A percentile compares a stretch with the other conserved stretches of the same genome.
These are phyloP conservation scores for Cyclina sinensis DNA, from an alignment of 1,140 invertebrate genomes.

Conservation along the genomic window DNA sequence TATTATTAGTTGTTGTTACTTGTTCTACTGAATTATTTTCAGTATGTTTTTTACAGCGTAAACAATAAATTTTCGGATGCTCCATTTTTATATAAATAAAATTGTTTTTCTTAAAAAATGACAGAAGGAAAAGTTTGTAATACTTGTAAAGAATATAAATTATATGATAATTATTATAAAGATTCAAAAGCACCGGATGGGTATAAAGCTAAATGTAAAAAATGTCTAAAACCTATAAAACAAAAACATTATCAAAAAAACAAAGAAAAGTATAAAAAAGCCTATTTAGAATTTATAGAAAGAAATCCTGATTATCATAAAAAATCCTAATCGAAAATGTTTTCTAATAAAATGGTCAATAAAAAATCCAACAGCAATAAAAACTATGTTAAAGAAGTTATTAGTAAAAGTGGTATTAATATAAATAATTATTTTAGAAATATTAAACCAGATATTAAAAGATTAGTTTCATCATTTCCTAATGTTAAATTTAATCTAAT, in stretches of 20 bases:
- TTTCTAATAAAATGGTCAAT: slow-evolving; percentile 10
- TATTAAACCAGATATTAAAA: slow-evolving; percentile 39
- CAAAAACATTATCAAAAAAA: slow-evolving; percentile 37
- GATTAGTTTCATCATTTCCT: background rate
- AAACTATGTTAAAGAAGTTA: background rate
- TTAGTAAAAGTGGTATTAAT: slow-evolving; percentile 55
- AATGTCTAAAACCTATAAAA: slow-evolving; percentile 41
- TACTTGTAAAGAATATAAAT: slow-evolving; percentile 59
- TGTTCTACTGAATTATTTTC: no score
- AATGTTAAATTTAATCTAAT: no score
- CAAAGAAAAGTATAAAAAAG: no score
- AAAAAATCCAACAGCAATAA: slow-evolving; percentile 59
- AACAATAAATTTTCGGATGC: no score
- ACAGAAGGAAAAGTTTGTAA: slow-evolving; percentile 49
- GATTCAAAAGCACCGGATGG: slow-evolving; percentile 27
- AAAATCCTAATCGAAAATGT: slow-evolving; percentile 44
- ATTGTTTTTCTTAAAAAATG: slow-evolving; percentile 45
- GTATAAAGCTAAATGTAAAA: slow-evolving; percentile 55
- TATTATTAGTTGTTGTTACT: no score
- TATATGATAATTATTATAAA: slow-evolving; percentile 55
- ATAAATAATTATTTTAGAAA: slow-evolving; percentile 55
- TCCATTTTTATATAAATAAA: slow-evolving; percentile 19
- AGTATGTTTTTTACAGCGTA: no score
- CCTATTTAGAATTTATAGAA: slow-evolving; percentile 58
- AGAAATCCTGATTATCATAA: slow-evolving; percentile 52